phyloP scores from a whole-genome alignment of 2,888 invertebrate species.

The Spicauda simplicius region DNA sequence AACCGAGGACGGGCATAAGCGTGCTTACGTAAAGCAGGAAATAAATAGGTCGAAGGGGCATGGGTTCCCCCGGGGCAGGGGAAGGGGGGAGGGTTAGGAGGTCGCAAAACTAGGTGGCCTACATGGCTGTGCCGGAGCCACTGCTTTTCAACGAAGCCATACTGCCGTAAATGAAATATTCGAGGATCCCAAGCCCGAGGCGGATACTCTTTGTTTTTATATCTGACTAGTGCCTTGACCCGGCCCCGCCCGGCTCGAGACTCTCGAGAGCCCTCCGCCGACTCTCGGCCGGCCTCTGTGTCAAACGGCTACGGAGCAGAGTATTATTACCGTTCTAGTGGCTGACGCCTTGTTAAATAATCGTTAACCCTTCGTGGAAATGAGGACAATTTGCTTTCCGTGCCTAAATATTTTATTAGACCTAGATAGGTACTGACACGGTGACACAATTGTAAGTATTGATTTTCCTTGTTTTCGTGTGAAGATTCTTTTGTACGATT shows the following conservation, averaged over 20 bases:
- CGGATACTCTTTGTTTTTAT: slow-evolving; percentile 37
- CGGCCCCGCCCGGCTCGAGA: slow-evolving; percentile 31
- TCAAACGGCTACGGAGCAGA: slow-evolving; percentile 1
- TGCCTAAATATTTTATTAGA: slow-evolving; percentile 23
- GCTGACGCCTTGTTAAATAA: slow-evolving; percentile 19
- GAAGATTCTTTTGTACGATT: not conserved
- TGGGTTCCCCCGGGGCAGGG: slow-evolving; percentile 46
- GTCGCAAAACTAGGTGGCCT: slow-evolving; percentile 68
- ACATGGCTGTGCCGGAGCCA: slow-evolving; percentile 55
- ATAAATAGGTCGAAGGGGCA: slow-evolving; percentile 69
- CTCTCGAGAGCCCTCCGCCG: no score
- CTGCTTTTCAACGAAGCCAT: slow-evolving; percentile 52
- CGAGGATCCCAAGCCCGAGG: slow-evolving; percentile 42
- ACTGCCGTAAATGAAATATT: slow-evolving; percentile 56
- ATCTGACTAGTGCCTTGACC: slow-evolving; percentile 36
- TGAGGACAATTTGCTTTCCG: slow-evolving; percentile 23
- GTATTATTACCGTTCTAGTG: slow-evolving; percentile 10
- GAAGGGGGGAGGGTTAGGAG: slow-evolving; percentile 36
- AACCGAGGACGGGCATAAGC: slow-evolving; percentile 44
- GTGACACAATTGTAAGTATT: not conserved
- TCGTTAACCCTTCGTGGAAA: slow-evolving; percentile 20
- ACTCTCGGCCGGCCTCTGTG: slow-evolving; percentile 3
- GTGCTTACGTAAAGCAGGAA: slow-evolving; percentile 63
- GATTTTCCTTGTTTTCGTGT: not conserved
- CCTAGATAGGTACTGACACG: not conserved